phyloP scores from a whole-genome alignment of 2,797 vertebrate genomes.

The Dermochelys coriacea region DNA sequence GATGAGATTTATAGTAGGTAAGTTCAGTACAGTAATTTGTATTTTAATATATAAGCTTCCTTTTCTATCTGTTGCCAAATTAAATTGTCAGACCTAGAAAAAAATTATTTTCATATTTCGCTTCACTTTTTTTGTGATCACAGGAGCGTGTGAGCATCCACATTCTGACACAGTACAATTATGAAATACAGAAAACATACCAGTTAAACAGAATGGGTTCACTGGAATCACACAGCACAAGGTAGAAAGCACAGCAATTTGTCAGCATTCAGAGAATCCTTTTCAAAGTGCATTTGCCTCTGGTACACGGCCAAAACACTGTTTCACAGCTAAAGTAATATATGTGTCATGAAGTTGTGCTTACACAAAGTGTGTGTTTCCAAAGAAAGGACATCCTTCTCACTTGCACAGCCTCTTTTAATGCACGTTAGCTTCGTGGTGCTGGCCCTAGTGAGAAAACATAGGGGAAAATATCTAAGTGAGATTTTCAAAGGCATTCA shows the following conservation, averaged over 20 bases:
- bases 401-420: background rate
- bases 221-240: background rate
- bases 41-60: constrained; percentile 25
- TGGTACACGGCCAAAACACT: too few relatives aligned
- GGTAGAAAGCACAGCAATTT: background rate
- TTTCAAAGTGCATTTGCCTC: background rate
- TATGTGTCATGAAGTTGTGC: background rate
- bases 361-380: background rate
- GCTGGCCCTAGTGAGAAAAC: background rate
- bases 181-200: background rate
- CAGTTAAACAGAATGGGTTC: background rate
- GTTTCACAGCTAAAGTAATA: background rate
- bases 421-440: background rate
- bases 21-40: constrained; percentile 29
- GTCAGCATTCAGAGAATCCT: background rate
- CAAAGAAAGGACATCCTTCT: background rate
- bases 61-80: background rate
- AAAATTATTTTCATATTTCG: background rate
- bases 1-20: constrained; percentile 21
- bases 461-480: background rate
- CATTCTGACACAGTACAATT: background rate
- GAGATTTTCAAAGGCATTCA: background rate
- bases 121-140: background rate
- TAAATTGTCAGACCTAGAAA: background rate
- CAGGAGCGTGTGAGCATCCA: background rate